Conservation (phyloP, 53 echinoderm and acorn worm species). For the Temnopleurus reevesii region DNA sequence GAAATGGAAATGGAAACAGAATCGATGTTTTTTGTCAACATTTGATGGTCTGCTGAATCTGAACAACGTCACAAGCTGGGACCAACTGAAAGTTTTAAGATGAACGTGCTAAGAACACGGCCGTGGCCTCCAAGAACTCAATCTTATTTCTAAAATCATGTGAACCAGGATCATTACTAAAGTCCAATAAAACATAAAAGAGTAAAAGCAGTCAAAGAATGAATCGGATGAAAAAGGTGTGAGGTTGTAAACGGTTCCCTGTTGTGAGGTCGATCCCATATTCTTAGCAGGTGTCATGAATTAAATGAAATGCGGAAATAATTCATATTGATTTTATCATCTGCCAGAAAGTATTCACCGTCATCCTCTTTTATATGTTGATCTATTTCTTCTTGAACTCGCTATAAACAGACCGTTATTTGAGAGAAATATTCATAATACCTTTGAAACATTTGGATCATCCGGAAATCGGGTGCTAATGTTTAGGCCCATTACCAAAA, state of each 20-base stretch:
- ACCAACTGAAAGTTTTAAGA: not conserved
- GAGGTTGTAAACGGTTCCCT: not conserved
- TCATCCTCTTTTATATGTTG: not conserved
- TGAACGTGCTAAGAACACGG: not conserved
- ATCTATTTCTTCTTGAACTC: too few relatives aligned
- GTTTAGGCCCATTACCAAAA: too few relatives aligned
- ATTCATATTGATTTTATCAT: slow-evolving; percentile 32
- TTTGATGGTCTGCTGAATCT: not conserved
- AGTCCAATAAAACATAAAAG: not conserved
- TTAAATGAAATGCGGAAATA: slow-evolving; percentile 14
- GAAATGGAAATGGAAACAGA: not conserved
- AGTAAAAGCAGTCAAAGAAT: too few relatives aligned
- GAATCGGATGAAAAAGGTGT: too few relatives aligned
- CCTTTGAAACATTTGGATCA: too few relatives aligned
- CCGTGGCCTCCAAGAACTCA: not conserved
- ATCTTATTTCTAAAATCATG: not conserved
- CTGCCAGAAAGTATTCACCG: not conserved
- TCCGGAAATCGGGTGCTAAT: too few relatives aligned
- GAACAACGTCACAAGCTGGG: not conserved
- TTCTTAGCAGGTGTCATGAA: not conserved
- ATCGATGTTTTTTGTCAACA: not conserved
- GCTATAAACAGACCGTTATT: too few relatives aligned
- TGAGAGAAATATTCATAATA: too few relatives aligned
- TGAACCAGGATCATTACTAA: not conserved
- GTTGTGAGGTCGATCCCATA: not conserved